Evolutionary conservation across 1,140 invertebrate species (phyloP), one percentile per base, ranked within the genome.

Genomic region (Drosophila pandora): DNA sequence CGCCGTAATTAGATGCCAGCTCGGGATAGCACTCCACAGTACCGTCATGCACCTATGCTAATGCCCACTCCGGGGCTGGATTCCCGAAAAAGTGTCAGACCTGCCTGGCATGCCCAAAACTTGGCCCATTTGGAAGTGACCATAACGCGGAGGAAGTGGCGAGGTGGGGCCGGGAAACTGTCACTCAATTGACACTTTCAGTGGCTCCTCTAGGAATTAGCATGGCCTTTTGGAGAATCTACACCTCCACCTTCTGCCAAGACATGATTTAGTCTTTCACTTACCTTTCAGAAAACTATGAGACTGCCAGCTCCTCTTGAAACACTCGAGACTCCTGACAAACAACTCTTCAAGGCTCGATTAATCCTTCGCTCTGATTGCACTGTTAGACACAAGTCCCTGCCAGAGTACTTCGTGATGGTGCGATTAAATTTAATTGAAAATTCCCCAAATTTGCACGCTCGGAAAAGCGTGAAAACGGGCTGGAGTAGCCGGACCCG

Each of bases 71-170:
- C 22, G 39, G 57, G 55, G 25, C 25, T 10, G 43, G 39, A n/a
- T 53, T 8, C 21, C 10, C 25, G 37, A 72, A 3, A 62, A 32
- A 45, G 43, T 25, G 39, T 37, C 17, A 73, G 23, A 74, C 77
- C 71, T 74, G 79, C 50, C 58, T 77, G 49, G 79, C 59, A 81
- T 78, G 61, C 56, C 32, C 23, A 61, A 32, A 64, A 5, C 59
- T 49, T 77, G 81, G 74, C 81, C 81, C 69, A 87, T 77, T 75
- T 87, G 63, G 87, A 87, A 85, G 87, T 81, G 78, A 67, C 82
- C 82, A 81, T 77, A 58, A 60, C 28, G 52, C 3, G 7, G 1
- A 25, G 49, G 47, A 56, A 73, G 13, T 37, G 1, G 2, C 2
- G 22, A 21, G 30, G 3, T 5, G 21, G 12, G 21, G 13, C 53